Percentiles rank a stretch among this genome's conserved stretches.
Conservation (phyloP, 92 coral and sea anemone genomes). For the Porites rus region DNA sequence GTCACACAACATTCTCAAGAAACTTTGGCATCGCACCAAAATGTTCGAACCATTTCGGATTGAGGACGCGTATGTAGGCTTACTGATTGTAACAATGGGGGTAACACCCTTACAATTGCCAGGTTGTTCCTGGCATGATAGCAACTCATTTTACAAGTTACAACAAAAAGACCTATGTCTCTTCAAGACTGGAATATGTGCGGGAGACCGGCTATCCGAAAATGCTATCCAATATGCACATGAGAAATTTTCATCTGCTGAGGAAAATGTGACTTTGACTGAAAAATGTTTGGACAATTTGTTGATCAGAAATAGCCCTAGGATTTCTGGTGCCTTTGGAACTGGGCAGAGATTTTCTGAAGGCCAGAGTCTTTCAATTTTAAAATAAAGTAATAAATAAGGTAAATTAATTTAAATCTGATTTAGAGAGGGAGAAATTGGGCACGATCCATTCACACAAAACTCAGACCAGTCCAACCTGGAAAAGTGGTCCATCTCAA, state of each 20-base stretch:
- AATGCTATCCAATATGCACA: neutral
- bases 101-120: neutral
- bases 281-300: neutral
- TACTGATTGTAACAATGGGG: neutral
- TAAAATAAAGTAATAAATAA: no score
- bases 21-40: neutral
- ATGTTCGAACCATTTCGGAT: neutral
- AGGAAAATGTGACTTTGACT: neutral
- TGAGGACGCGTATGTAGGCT: conserved; percentile 8
- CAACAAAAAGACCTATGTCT: neutral
- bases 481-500: no score
- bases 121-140: neutral
- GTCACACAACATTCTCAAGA: conserved; percentile 1
- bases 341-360: no score
- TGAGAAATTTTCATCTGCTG: neutral
- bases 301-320: neutral
- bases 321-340: no score
- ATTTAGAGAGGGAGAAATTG: no score
- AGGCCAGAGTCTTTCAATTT: no score
- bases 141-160: neutral
- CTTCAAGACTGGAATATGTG: conserved; percentile 5
- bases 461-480: no score
- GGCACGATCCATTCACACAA: no score
- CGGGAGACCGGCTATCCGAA: neutral
- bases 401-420: no score